Evolutionary conservation across 2,797 vertebrate genomes (phyloP).

Genomic region (Microctenopoma steveboyesi): DNA sequence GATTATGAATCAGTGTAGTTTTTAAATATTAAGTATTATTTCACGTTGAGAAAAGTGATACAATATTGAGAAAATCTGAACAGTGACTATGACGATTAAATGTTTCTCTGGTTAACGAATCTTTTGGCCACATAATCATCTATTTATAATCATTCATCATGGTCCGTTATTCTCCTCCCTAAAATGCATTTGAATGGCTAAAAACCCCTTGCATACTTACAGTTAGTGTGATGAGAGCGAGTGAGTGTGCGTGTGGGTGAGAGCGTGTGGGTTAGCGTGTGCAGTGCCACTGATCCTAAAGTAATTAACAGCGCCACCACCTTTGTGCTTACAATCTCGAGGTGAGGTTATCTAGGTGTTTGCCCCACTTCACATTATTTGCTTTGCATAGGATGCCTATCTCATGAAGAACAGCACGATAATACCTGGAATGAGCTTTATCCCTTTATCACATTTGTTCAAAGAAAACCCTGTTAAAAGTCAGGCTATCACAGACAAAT

Average conservation of each 20-base stretch:
- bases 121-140: slow-evolving; percentile 41
- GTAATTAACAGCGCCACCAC: slow-evolving; percentile 67
- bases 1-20: slow-evolving; percentile 35
- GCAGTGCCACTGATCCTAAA: slow-evolving; percentile 67
- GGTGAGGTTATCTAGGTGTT: slow-evolving; percentile 66
- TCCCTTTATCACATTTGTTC: slow-evolving; percentile 58
- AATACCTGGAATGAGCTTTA: slow-evolving; percentile 73
- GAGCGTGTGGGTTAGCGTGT: slow-evolving; percentile 39
- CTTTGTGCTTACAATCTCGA: slow-evolving; percentile 71
- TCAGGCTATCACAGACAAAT: slow-evolving; percentile 38
- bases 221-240: slow-evolving; percentile 41
- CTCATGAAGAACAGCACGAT: slow-evolving; percentile 67
- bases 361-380: slow-evolving; percentile 77
- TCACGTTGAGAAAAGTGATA: slow-evolving; percentile 44
- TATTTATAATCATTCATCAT: slow-evolving; percentile 29
- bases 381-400: slow-evolving; percentile 83
- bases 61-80: slow-evolving; percentile 38
- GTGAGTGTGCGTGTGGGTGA: slow-evolving; percentile 5
- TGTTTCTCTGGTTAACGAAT: slow-evolving; percentile 34
- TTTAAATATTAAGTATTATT: slow-evolving; percentile 33
- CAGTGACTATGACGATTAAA: slow-evolving; percentile 33
- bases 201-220: slow-evolving; percentile 73
- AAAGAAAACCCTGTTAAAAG: slow-evolving; percentile 38
- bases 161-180: slow-evolving; percentile 11
- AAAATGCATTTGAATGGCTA: slow-evolving; percentile 56